Evolutionary conservation across 2,113 vertebrate species (phyloP).

Genomic region (Spermophilus dauricus): DNA sequence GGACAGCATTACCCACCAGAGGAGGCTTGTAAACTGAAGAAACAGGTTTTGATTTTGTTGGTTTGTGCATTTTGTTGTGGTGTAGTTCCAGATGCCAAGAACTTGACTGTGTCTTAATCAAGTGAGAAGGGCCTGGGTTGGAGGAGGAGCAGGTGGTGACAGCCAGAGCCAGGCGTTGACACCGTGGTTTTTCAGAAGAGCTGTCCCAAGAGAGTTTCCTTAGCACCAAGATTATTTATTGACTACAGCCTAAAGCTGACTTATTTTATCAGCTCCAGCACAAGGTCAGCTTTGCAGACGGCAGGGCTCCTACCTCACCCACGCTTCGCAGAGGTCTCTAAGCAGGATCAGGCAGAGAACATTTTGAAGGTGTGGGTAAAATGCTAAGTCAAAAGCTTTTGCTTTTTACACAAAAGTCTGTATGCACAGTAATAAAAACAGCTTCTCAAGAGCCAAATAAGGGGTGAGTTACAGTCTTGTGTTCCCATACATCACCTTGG

Average conservation of each 20-base stretch:
- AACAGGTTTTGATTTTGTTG: background rate
- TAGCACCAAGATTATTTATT: conserved; percentile 67
- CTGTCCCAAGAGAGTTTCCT: conserved; percentile 65
- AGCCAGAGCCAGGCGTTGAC: background rate
- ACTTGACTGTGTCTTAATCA: background rate
- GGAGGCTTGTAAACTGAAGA: background rate
- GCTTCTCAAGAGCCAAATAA: conserved; percentile 76
- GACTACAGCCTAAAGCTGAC: conserved; percentile 61
- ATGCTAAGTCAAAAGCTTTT: background rate
- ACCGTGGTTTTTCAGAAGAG: background rate
- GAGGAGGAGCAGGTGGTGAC: background rate
- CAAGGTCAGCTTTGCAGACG: conserved; percentile 74
- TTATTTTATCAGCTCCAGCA: conserved; percentile 64
- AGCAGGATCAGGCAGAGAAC: conserved; percentile 1
- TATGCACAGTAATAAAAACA: conserved; percentile 32
- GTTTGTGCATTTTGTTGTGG: background rate
- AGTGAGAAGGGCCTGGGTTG: background rate
- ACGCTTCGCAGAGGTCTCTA: conserved; percentile 26
- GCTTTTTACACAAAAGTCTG: background rate
- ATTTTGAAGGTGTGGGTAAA: conserved; percentile 13
- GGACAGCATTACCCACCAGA: background rate
- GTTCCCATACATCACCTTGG: conserved; percentile 69
- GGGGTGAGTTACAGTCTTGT: conserved; percentile 11
- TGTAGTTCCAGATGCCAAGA: background rate
- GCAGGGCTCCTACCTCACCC: conserved; percentile 54